Base-by-base conservation (phyloP, 92 coral and sea anemone species). In the Parazoanthus atlanticus region DNA sequence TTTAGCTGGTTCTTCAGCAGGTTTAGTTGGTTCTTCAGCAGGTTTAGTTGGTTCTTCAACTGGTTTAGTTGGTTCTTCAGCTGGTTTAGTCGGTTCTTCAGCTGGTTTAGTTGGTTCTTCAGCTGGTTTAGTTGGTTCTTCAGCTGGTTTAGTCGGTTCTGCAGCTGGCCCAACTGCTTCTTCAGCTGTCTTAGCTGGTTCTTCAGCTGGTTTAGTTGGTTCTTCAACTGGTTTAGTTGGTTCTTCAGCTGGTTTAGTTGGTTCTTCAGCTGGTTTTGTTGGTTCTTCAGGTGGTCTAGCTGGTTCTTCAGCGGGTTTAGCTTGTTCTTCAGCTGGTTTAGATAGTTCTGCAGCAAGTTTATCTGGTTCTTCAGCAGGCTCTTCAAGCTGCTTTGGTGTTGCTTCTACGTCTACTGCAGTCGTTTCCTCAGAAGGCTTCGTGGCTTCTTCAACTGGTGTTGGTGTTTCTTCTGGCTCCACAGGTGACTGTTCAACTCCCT, bases 1-100 rank as follows among this genome's bases (percentile, higher is more conserved):
- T 49, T 40, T 69, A 16, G 84, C 40, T 40, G 28, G 38, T 17
- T 56, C 85, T 64, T 61, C 52, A 54, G 23, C 88, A 2, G 75
- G 86, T 82, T 82, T 30, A n/a, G 32, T 46, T 67, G 64, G 36
- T 82, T 82, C 76, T 82, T 82, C 76, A 9, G 76, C n/a, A 1
- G 23, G 58, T 43, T 66, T 66, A 70, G 32, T 31, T 66, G 74
- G 33, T 40, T 82, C 77, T 38, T 38, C 38, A 19, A 28, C 86
- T 31, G 76, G 56, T 41, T 40, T 16, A 11, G 58, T n/a, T 3
- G 86, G 32, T 82, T 82, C 86, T 82, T 38, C 61, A 38, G n/a
- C 61, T 11, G 28, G n/a, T 66, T 66, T 66, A 21, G 30, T 8
- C 32, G 72, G 85, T 33, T 80, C 36, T 58, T 80, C 36, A 13